Base-by-base conservation (phyloP, 2,113 vertebrate species). In the Pterophyllum scalare region DNA sequence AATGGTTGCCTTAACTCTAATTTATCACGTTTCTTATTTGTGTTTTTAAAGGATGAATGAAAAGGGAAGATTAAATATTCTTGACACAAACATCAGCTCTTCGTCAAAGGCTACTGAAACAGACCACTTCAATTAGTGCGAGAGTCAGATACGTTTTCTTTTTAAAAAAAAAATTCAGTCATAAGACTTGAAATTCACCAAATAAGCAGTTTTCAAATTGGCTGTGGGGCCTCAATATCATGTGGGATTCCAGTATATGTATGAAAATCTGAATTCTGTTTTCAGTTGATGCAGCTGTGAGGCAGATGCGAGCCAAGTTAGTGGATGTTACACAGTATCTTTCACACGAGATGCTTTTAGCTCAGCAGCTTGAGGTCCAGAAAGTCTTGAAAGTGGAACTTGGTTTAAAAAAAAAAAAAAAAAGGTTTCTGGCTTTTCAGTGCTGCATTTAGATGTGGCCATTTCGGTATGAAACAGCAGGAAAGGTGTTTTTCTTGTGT, bases 131-230 rank as follows among this genome's bases (percentile, higher is more conserved):
- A 84, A 84, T n/a, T 22, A 65, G 9, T 79, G 60, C 86, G 88
- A 91, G 89, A 94, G 89, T 91, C 88, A 85, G 24, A 90, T 89
- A 86, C 88, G 92, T 81, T 81, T 85, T 75, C 80, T 90, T 87
- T 88, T 49, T 7, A 33, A 33, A 33, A n/a, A n/a, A n/a, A 33
- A 20, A 52, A 72, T 46, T 77, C 80, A 80, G 82, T 92, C 89
- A 88, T 77, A 87, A 75, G 81, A 89, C 43, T 33, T 76, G 88
- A 82, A 93, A 38, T 70, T 88, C 15, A 86, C n/a, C 2, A 31
- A 84, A 33, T 3, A 49, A 62, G 57, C 31, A 26, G 26, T 76
- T 62, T 54, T 79, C 72, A 77, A 77, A 77, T 7, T 59, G 56
- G 64, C 31, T 40, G 35, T 35, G 64, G 24, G 17, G 46, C 64